Evolutionary conservation across 2,797 vertebrate species (phyloP).

Genomic region (Knipowitschia caucasica): DNA sequence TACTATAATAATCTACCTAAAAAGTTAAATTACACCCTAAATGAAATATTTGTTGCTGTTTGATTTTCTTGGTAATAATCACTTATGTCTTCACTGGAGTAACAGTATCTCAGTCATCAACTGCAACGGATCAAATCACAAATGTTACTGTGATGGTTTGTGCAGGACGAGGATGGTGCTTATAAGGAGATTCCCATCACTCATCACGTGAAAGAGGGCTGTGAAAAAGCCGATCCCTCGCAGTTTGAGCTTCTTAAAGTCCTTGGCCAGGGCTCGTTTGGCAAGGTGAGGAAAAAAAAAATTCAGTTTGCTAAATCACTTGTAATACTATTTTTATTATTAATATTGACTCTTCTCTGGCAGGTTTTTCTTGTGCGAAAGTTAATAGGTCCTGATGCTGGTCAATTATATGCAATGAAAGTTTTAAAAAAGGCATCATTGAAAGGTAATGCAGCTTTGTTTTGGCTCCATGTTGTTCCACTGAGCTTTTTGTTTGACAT

Average conservation of each 20-base stretch:
- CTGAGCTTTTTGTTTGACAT: constrained; percentile 26
- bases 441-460: constrained; percentile 80
- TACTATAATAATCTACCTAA: too few relatives aligned
- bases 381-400: constrained; percentile 91
- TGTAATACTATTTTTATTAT: not conserved
- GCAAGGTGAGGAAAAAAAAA: constrained; percentile 82
- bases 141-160: too few relatives aligned
- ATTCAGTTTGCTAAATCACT: not conserved
- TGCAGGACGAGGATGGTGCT: constrained; percentile 87
- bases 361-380: constrained; percentile 98
- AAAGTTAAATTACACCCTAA: too few relatives aligned
- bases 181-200: constrained; percentile 97
- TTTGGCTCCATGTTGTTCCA: constrained; percentile 2
- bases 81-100: too few relatives aligned
- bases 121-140: too few relatives aligned
- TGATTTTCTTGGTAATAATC: too few relatives aligned
- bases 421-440: constrained; percentile 97
- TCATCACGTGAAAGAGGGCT: constrained; percentile 96
- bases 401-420: constrained; percentile 99
- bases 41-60: too few relatives aligned
- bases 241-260: constrained; percentile 98
- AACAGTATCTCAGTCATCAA: too few relatives aligned
- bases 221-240: constrained; percentile 94
- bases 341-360: constrained; percentile 2
- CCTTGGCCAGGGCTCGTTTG: constrained; percentile 96